These are phyloP conservation scores for Synanthedon myopaeformis DNA, from an alignment of 2,888 invertebrate genomes.

Conservation along the genomic window DNA sequence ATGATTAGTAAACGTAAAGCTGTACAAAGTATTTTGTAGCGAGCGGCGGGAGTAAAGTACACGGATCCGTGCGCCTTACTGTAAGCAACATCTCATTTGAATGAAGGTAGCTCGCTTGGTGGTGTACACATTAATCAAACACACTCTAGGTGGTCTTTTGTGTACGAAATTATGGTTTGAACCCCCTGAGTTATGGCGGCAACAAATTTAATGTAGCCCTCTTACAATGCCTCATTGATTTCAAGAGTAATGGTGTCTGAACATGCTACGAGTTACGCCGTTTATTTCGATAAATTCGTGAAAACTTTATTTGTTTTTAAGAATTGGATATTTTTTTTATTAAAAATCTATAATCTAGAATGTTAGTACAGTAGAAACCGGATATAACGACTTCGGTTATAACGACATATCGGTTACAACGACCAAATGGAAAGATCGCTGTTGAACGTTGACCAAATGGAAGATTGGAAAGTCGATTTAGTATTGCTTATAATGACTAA, in stretches of 20 bases:
- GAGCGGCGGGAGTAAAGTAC: too few relatives aligned
- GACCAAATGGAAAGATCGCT: too few relatives aligned
- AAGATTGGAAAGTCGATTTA: too few relatives aligned
- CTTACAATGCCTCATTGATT: constrained; percentile 42
- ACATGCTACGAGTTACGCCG: constrained; percentile 21
- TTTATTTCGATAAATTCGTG: background rate
- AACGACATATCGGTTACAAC: too few relatives aligned
- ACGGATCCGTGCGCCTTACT: background rate
- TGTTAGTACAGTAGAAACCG: too few relatives aligned
- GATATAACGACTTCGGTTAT: too few relatives aligned
- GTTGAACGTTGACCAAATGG: too few relatives aligned
- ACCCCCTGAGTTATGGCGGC: constrained; percentile 30
- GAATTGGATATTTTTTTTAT: too few relatives aligned
- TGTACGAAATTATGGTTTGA: constrained; percentile 31
- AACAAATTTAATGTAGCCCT: constrained; percentile 38
- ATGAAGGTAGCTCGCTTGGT: constrained; percentile 22
- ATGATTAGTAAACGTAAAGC: too few relatives aligned
- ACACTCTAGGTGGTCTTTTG: constrained; percentile 42
- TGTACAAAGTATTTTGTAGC: too few relatives aligned
- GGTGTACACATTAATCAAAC: constrained; percentile 37
- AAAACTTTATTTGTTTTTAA: background rate
- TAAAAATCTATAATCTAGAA: too few relatives aligned
- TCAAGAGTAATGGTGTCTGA: constrained; percentile 30
- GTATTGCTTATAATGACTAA: too few relatives aligned
- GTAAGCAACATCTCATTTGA: constrained; percentile 21